Conservation (phyloP, 1,140 invertebrate species). For the Diachasmimorpha longicaudata region DNA sequence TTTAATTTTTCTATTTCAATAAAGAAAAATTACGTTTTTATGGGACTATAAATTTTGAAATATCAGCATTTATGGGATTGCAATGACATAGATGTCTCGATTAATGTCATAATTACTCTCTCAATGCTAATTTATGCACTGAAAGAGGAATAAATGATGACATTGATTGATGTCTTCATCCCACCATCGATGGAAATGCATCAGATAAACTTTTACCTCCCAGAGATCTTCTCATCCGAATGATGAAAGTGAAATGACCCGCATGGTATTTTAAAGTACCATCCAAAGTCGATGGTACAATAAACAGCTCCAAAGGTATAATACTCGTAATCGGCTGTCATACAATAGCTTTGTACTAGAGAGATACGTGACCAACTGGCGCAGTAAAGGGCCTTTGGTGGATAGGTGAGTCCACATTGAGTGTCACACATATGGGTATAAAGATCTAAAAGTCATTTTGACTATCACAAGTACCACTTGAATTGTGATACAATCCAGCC, state of each 20-base stretch:
- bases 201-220: not conserved
- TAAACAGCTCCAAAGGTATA: not conserved
- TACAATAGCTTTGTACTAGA: not conserved
- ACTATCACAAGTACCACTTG: not conserved
- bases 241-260: slow-evolving; percentile 7
- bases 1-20: no score
- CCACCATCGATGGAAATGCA: not conserved
- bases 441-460: slow-evolving; percentile 8
- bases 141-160: not conserved
- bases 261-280: slow-evolving; percentile 6
- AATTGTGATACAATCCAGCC: not conserved
- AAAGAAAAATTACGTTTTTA: no score
- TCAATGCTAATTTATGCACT: no score
- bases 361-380: slow-evolving; percentile 17
- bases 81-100: no score
- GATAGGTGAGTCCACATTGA: not conserved
- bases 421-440: slow-evolving; percentile 12
- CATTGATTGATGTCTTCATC: not conserved
- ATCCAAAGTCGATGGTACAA: not conserved
- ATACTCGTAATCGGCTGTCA: not conserved
- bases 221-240: not conserved
- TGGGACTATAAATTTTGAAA: no score
- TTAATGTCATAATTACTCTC: no score
- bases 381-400: not conserved
- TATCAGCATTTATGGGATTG: no score